Conservation (phyloP, 2,113 vertebrate species). For the Telmatochromis sp. region DNA sequence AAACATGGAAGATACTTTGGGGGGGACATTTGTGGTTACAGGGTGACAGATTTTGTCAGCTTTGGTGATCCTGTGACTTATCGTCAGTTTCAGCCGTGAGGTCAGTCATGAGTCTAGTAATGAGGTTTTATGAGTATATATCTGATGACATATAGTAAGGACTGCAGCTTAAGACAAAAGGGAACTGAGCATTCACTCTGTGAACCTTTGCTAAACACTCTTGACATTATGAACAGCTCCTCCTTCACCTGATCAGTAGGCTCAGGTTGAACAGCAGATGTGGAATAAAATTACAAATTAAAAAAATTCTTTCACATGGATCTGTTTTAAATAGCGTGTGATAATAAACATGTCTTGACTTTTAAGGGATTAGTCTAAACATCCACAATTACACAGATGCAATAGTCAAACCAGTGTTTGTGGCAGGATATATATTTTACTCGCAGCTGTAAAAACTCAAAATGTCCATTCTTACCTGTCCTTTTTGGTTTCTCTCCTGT, state of each 20-base stretch:
- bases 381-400: neutral
- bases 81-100: neutral
- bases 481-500: neutral
- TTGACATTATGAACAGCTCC: neutral
- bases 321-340: neutral
- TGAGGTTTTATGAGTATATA: neutral
- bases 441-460: neutral
- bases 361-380: neutral
- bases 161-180: neutral
- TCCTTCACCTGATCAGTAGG: neutral
- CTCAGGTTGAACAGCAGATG: neutral
- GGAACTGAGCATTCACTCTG: neutral
- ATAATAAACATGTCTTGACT: neutral
- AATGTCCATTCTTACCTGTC: slow-evolving; percentile 28
- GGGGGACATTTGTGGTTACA: neutral
- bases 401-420: neutral
- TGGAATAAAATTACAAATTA: neutral
- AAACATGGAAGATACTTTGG: neutral
- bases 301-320: neutral
- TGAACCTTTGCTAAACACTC: neutral
- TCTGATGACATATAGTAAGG: neutral
- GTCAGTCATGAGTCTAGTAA: neutral
- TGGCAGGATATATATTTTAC: neutral
- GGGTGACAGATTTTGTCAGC: neutral
- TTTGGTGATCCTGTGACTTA: neutral